phyloP scores from a whole-genome alignment of 2,888 invertebrate genomes.

The Campoplex capitator region DNA sequence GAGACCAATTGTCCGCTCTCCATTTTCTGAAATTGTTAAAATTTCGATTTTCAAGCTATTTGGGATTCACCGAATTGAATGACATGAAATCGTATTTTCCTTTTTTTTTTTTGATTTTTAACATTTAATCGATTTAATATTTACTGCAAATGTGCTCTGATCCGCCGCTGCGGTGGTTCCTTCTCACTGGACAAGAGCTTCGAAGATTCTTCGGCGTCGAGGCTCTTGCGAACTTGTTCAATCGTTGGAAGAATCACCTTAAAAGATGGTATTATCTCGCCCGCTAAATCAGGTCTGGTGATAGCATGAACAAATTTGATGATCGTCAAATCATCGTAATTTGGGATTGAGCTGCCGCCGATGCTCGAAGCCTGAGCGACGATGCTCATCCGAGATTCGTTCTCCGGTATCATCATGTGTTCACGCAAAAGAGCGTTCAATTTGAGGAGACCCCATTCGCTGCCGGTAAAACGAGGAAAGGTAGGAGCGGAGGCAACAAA shows the following conservation, averaged over 20 bases:
- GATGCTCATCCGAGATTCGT: constrained; percentile 88
- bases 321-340: too few relatives aligned
- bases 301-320: constrained; percentile 88
- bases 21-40: constrained; percentile 88
- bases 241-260: constrained; percentile 89
- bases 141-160: constrained; percentile 91
- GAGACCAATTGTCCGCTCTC: constrained; percentile 89
- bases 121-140: constrained; percentile 78
- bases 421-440: constrained; percentile 85
- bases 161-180: constrained; percentile 92
- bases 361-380: constrained; percentile 89
- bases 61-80: background rate
- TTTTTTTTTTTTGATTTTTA: too few relatives aligned
- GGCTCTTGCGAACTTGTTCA: constrained; percentile 93
- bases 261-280: constrained; percentile 83
- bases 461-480: constrained; percentile 85
- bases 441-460: constrained; percentile 87
- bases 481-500: constrained; percentile 94
- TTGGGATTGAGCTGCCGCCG: too few relatives aligned
- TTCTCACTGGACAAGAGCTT: constrained; percentile 91
- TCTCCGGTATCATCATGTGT: constrained; percentile 86
- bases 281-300: constrained; percentile 85
- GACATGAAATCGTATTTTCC: too few relatives aligned
- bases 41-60: background rate
- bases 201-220: constrained; percentile 94